These are phyloP conservation scores for Autographa pulchrina DNA, from an alignment of 2,888 invertebrate genomes.

Conservation along the genomic window DNA sequence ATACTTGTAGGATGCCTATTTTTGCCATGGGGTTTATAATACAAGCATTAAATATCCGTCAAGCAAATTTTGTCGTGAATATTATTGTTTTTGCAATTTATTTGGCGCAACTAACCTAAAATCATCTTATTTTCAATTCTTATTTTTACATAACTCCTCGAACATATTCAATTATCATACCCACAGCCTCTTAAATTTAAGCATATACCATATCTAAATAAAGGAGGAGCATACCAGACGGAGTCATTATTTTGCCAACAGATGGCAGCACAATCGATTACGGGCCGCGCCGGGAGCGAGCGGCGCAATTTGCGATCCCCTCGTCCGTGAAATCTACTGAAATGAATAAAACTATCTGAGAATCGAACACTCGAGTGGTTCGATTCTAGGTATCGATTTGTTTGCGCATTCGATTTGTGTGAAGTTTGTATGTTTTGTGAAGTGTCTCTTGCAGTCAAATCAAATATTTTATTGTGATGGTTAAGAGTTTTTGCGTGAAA, in stretches of 20 bases:
- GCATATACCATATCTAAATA: constrained; percentile 71
- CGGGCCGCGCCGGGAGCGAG: constrained; percentile 77
- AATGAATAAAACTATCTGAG: constrained; percentile 87
- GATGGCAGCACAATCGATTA: constrained; percentile 88
- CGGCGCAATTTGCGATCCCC: constrained; percentile 85
- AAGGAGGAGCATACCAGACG: constrained; percentile 83
- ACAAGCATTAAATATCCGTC: too few relatives aligned
- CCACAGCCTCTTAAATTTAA: constrained; percentile 46
- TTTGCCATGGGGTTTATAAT: too few relatives aligned
- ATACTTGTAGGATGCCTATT: too few relatives aligned
- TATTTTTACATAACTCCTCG: too few relatives aligned
- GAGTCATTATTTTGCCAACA: constrained; percentile 88
- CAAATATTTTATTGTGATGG: neutral
- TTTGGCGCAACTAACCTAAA: too few relatives aligned
- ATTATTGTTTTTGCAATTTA: too few relatives aligned
- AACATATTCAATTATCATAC: neutral
- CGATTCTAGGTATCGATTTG: constrained; percentile 67
- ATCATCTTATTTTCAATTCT: too few relatives aligned
- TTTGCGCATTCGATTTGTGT: constrained; percentile 49
- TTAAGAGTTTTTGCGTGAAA: neutral
- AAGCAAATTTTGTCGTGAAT: too few relatives aligned
- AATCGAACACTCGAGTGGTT: constrained; percentile 76
- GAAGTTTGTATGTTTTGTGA: constrained; percentile 22
- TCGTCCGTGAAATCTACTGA: constrained; percentile 87
- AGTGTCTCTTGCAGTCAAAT: constrained; percentile 11